A percentile compares a stretch with the other conserved stretches of the same genome.
phyloP scores from a whole-genome alignment of 2,113 vertebrate genomes.

The Nycticryphes semicollaris region DNA sequence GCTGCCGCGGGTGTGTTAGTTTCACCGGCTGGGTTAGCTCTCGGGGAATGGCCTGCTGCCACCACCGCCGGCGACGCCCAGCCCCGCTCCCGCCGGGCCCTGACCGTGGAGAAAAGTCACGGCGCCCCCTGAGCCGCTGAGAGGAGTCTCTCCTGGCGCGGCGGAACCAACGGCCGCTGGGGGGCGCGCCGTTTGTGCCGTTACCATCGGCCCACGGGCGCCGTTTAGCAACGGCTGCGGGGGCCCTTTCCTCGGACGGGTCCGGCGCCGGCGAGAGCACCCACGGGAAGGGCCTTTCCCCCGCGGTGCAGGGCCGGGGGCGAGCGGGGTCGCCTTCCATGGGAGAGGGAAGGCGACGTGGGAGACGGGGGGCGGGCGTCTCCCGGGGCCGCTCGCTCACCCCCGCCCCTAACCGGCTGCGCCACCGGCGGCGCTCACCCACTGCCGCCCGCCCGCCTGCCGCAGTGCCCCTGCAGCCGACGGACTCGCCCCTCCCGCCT shows the following conservation, averaged over 20 bases:
- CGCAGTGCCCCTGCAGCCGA: background rate
- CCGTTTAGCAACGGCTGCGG: background rate
- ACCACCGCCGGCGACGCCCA: rapidly evolving
- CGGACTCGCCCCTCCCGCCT: too few species aligned
- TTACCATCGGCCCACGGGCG: too few species aligned
- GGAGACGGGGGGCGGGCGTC: background rate
- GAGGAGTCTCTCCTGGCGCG: too few species aligned
- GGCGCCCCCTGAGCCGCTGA: background rate
- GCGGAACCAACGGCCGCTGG: background rate
- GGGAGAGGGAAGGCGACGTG: background rate
- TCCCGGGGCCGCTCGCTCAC: background rate
- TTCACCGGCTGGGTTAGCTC: rapidly evolving
- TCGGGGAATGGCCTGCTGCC: rapidly evolving
- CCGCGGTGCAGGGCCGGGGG: background rate
- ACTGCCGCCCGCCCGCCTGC: background rate
- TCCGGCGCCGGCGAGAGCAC: background rate
- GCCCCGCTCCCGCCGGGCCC: background rate
- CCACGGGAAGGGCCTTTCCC: too few species aligned
- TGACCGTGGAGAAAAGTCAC: rapidly evolving
- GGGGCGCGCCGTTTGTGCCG: background rate
- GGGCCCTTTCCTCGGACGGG: background rate
- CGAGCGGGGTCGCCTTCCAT: background rate
- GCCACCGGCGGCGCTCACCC: background rate
- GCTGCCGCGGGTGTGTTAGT: rapidly evolving
- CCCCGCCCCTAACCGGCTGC: background rate